Base-by-base conservation (phyloP, 2,113 vertebrate species). In the Pholis gunnellus region DNA sequence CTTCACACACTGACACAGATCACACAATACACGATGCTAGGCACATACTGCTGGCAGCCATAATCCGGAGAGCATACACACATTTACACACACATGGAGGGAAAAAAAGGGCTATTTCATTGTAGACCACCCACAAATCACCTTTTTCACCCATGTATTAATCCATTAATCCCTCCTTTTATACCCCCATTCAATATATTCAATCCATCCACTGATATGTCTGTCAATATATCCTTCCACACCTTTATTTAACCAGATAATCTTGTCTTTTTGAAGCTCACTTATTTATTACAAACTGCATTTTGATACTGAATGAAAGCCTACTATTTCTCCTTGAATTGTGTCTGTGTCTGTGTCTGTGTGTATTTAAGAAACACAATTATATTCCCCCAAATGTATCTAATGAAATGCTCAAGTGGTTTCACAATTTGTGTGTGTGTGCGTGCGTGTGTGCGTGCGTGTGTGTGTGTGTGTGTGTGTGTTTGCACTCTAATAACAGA, bases 391-490 rank as follows among this genome's bases (percentile, higher is more conserved):
- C 59, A 60, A 74, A 50, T 79, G 48, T 75, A 81, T 82, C 79
- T 48, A 72, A 85, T 75, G 63, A 86, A 85, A 81, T 22, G 69
- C 56, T 67, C 5, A 61, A 73, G 25, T 46, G 65, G 44, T 75
- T 78, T 67, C 60, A 31, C 25, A 67, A 27, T 82, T 29, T 63
- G 18, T n/a, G 36, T 42, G 17, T 3, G 27, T 31, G 17, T 44
- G 9, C 29, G 40, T 59, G 13, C 73, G 72, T 2, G 0, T 27
- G 46, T 70, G 11, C 73, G 69, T 64, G 36, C 57, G 0, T 44
- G 46, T 64, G 11, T 79, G 69, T 59, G 36, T 65, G 0, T 44
- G 46, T 64, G 11, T 79, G 69, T 64, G 13, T 79, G 67, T 63
- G 42, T 66, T 10, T 75, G 14, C 25, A 34, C 25, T 59, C 36